Percentiles rank a stretch among this genome's conserved stretches.
Evolutionary conservation across 2,797 vertebrate species (phyloP).

Genomic region (Melopsittacus undulatus): DNA sequence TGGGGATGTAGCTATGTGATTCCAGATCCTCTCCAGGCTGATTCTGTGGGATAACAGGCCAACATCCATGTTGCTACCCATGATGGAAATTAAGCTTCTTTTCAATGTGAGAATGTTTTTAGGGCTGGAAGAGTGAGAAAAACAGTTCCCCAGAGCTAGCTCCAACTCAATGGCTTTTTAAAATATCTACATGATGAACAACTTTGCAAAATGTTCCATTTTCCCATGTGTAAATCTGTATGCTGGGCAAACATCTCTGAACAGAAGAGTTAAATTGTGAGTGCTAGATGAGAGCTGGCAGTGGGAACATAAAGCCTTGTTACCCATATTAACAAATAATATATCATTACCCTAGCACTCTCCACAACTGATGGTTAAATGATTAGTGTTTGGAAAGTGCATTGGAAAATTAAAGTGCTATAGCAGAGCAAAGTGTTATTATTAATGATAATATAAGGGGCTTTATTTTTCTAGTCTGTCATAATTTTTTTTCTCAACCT

Average conservation of each 20-base stretch:
- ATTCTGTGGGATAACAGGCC: not conserved
- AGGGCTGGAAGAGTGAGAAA: not conserved
- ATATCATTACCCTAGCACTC: not conserved
- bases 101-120: not conserved
- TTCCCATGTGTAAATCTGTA: not conserved
- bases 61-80: not conserved
- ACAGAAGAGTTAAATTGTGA: not conserved
- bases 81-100: not conserved
- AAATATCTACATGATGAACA: not conserved
- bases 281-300: not conserved
- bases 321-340: constrained; percentile 28
- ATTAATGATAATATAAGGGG: not conserved
- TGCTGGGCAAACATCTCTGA: not conserved
- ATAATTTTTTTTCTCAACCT: not conserved
- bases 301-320: not conserved
- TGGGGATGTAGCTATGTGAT: not conserved
- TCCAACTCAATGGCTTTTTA: not conserved
- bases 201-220: not conserved
- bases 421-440: not conserved
- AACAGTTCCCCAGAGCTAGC: not conserved
- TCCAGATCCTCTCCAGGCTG: not conserved
- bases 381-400: constrained; percentile 3
- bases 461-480: not conserved
- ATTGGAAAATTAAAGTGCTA: constrained; percentile 11
- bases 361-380: constrained; percentile 24